A percentile compares a stretch with the other conserved stretches of the same genome.
phyloP scores from a whole-genome alignment of 2,888 invertebrate genomes.

The Apodemia mormo region DNA sequence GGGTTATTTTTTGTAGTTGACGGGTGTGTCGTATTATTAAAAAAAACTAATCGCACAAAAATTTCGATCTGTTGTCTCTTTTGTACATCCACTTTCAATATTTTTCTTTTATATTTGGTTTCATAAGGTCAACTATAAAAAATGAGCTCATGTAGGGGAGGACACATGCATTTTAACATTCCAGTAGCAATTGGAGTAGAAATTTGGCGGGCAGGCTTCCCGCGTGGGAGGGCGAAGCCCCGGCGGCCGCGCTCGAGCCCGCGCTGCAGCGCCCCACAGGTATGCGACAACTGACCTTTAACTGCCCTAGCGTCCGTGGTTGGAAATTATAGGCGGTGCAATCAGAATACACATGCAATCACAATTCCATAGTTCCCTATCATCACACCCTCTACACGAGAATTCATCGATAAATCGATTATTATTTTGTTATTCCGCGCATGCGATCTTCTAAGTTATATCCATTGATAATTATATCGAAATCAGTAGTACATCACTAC shows the following conservation, averaged over 20 bases:
- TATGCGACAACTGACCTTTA: slow-evolving; percentile 39
- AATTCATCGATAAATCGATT: too few relatives aligned
- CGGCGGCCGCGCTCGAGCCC: slow-evolving; percentile 64
- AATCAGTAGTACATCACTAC: too few relatives aligned
- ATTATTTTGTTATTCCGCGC: too few relatives aligned
- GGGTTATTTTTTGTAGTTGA: slow-evolving; percentile 11
- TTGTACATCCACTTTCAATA: background rate
- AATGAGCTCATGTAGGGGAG: slow-evolving; percentile 20
- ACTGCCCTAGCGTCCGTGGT: background rate
- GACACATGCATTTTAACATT: slow-evolving; percentile 50
- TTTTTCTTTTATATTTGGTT: too few relatives aligned
- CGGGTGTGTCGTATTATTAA: too few relatives aligned
- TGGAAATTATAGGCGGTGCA: background rate
- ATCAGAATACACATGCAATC: too few relatives aligned
- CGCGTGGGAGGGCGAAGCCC: slow-evolving; percentile 75
- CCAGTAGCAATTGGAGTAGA: slow-evolving; percentile 78
- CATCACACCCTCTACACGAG: too few relatives aligned
- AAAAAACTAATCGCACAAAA: background rate
- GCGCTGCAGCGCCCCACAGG: slow-evolving; percentile 60
- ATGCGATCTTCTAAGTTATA: too few relatives aligned
- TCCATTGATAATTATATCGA: too few relatives aligned
- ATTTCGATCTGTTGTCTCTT: background rate
- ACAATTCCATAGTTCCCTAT: too few relatives aligned
- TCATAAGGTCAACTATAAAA: slow-evolving; percentile 26
- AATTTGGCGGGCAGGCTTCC: slow-evolving; percentile 63